Conservation (phyloP, 2,888 invertebrate genomes). For the Lydus trimaculatus region DNA sequence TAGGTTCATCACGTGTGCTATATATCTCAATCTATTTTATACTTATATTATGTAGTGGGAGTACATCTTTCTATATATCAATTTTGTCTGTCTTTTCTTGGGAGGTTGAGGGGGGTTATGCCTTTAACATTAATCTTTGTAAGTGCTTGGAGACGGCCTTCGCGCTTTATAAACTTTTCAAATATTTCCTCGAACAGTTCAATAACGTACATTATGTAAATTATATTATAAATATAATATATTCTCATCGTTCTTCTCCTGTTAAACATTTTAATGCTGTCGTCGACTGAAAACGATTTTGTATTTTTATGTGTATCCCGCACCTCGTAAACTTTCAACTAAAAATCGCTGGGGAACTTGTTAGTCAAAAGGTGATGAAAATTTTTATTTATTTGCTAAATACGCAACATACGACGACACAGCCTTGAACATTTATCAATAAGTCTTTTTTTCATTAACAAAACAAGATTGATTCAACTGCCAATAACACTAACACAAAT, state of each 20-base stretch:
- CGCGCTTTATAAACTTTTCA: constrained; percentile 51
- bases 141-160: constrained; percentile 51
- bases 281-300: constrained; percentile 27
- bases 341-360: constrained; percentile 8
- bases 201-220: constrained; percentile 57
- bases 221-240: constrained; percentile 49
- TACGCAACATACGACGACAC: constrained; percentile 10
- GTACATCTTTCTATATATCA: constrained; percentile 56
- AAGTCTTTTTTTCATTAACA: neutral
- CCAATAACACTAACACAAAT: neutral
- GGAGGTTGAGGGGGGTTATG: constrained; percentile 49
- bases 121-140: constrained; percentile 55
- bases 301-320: constrained; percentile 26
- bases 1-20: constrained; percentile 49
- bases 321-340: constrained; percentile 15
- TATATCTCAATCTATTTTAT: constrained; percentile 56
- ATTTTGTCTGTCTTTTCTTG: constrained; percentile 55
- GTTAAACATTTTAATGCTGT: constrained; percentile 36
- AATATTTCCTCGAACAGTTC: constrained; percentile 49
- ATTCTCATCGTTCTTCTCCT: constrained; percentile 29
- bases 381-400: constrained; percentile 22
- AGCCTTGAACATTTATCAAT: neutral
- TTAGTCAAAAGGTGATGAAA: constrained; percentile 23
- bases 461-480: neutral
- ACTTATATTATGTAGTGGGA: neutral